Percentiles rank a stretch among this genome's conserved stretches.
These are phyloP conservation scores for Gallinago solitaria DNA, from an alignment of 2,797 vertebrate species.

Conservation along the genomic window DNA sequence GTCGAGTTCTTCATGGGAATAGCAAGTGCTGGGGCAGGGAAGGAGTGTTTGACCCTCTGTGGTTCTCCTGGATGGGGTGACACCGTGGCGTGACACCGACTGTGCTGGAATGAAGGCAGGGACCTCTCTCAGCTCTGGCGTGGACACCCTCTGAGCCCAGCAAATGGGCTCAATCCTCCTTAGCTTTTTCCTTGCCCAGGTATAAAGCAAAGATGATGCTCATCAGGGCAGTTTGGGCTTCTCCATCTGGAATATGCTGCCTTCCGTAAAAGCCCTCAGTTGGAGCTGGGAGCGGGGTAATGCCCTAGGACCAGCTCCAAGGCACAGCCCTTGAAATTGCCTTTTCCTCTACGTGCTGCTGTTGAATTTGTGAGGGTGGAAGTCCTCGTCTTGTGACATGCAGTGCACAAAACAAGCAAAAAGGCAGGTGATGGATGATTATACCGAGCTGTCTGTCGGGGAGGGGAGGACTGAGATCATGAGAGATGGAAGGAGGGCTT, in stretches of 20 bases:
- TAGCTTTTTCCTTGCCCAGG: not conserved
- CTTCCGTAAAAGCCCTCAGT: not conserved
- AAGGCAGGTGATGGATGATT: not conserved
- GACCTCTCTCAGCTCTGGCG: not conserved
- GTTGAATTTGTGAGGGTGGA: not conserved
- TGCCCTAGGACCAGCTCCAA: not conserved
- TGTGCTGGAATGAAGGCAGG: not conserved
- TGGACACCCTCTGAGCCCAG: not conserved
- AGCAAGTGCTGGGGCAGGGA: not conserved
- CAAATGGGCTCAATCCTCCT: not conserved
- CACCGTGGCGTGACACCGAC: rapidly evolving
- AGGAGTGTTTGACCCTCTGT: rapidly evolving
- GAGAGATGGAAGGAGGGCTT: not conserved
- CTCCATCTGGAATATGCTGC: not conserved
- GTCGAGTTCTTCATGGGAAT: rapidly evolving
- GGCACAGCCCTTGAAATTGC: not conserved
- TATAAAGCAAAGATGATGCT: not conserved
- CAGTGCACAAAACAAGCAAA: not conserved
- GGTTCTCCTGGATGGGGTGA: not conserved
- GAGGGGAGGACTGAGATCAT: not conserved
- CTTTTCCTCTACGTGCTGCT: not conserved
- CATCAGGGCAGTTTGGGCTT: not conserved
- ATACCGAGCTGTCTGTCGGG: not conserved
- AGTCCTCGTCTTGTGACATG: not conserved
- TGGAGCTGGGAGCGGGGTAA: not conserved